Evolutionary conservation across 2,797 vertebrate genomes (phyloP).

Genomic region (Chelonia mydas): DNA sequence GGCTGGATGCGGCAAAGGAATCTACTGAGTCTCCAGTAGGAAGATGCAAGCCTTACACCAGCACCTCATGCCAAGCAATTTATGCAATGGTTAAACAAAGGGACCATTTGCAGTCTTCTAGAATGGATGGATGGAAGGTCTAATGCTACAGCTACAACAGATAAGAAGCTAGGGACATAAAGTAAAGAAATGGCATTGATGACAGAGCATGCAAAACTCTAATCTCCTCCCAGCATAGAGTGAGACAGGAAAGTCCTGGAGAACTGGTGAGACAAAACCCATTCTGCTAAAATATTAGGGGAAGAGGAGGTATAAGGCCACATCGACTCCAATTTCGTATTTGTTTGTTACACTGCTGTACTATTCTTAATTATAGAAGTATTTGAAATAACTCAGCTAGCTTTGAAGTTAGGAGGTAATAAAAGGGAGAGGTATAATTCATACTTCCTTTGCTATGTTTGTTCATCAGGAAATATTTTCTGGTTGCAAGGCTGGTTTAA

Average conservation of each 20-base stretch:
- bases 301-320: neutral
- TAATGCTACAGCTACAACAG: neutral
- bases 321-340: neutral
- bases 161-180: fast-evolving
- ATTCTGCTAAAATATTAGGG: neutral
- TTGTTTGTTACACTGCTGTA: neutral
- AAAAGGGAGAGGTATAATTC: constrained; percentile 28
- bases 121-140: neutral
- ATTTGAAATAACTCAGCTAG: constrained; percentile 10
- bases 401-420: constrained; percentile 48
- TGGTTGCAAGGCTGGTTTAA: neutral
- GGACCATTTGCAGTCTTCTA: neutral
- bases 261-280: neutral
- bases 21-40: neutral
- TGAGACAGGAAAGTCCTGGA: neutral
- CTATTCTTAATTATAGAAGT: neutral
- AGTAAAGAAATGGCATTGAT: neutral
- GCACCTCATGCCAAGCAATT: neutral
- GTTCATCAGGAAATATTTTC: constrained; percentile 36
- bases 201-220: neutral
- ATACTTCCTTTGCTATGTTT: constrained; percentile 56
- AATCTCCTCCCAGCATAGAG: neutral
- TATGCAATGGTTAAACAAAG: neutral
- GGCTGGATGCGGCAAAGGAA: neutral
- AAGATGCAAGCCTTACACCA: neutral